Percentiles rank a stretch among this genome's conserved stretches.
These are phyloP conservation scores for Hemibagrus guttatus DNA, from an alignment of 2,797 vertebrate genomes.

Conservation along the genomic window DNA sequence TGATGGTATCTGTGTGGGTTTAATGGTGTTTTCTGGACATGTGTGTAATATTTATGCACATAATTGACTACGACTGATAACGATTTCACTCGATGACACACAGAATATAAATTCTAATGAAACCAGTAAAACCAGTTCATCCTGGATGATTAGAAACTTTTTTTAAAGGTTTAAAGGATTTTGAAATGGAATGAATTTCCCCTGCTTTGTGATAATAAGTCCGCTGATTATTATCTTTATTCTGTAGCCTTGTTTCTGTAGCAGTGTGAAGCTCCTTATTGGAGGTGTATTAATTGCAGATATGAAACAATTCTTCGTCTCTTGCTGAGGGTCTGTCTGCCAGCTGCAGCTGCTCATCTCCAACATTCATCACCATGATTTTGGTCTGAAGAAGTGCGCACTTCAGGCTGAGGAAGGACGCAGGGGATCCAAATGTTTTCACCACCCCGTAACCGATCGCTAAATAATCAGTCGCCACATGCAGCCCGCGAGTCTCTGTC, in stretches of 20 bases:
- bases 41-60: neutral
- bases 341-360: constrained; percentile 48
- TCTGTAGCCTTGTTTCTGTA: constrained; percentile 30
- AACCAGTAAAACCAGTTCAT: neutral
- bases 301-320: constrained; percentile 43
- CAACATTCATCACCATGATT: constrained; percentile 35
- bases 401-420: constrained; percentile 33
- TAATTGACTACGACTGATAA: neutral
- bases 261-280: constrained; percentile 45
- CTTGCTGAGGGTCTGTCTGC: constrained; percentile 41
- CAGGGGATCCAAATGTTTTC: constrained; percentile 20
- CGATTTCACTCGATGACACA: neutral
- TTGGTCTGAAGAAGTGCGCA: constrained; percentile 33
- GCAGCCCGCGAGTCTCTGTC: constrained; percentile 18
- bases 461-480: constrained; percentile 24
- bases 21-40: neutral
- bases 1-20: neutral
- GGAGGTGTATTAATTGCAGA: constrained; percentile 53
- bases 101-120: neutral
- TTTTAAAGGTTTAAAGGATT: no score
- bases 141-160: neutral
- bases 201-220: constrained; percentile 16
- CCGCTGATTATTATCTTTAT: constrained; percentile 38
- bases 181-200: neutral
- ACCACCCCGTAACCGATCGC: constrained; percentile 4